These are phyloP conservation scores for Apogon hyalosoma DNA, from an alignment of 2,797 vertebrate species.

Conservation along the genomic window DNA sequence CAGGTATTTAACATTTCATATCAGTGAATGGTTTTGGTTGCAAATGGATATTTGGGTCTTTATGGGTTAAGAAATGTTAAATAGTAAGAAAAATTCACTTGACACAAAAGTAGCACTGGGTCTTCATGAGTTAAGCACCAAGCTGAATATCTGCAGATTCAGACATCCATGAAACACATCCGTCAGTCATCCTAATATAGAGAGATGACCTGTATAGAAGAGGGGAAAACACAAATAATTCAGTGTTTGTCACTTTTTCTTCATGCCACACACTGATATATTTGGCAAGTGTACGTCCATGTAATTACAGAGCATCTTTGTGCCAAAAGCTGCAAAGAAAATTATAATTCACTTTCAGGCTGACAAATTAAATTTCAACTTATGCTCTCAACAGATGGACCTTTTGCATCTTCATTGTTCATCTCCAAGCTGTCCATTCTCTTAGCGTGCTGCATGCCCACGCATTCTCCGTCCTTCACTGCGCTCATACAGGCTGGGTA, in stretches of 20 bases:
- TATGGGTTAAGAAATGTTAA: too few species aligned
- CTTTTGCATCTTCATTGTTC: constrained; percentile 51
- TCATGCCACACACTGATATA: background rate
- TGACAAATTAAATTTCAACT: constrained; percentile 44
- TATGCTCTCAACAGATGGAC: constrained; percentile 58
- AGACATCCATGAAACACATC: background rate
- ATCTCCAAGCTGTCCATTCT: constrained; percentile 34
- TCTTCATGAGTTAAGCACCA: too few species aligned
- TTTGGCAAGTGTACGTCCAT: constrained; percentile 12
- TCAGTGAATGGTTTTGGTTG: too few species aligned
- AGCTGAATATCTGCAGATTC: too few species aligned
- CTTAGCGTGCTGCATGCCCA: background rate
- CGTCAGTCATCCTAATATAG: background rate
- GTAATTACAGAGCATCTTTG: constrained; percentile 27
- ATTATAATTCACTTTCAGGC: constrained; percentile 28
- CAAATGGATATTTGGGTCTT: too few species aligned
- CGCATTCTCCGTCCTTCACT: constrained; percentile 1
- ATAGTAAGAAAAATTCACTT: too few species aligned
- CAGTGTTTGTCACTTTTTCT: background rate
- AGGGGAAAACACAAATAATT: constrained; percentile 1
- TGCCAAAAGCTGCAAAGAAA: constrained; percentile 29
- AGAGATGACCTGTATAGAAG: background rate
- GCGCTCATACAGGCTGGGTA: constrained; percentile 1
- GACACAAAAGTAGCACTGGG: too few species aligned
- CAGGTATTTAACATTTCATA: too few species aligned